phyloP scores from a whole-genome alignment of 2,113 vertebrate genomes.

The Mesoclemmys tuberculata region DNA sequence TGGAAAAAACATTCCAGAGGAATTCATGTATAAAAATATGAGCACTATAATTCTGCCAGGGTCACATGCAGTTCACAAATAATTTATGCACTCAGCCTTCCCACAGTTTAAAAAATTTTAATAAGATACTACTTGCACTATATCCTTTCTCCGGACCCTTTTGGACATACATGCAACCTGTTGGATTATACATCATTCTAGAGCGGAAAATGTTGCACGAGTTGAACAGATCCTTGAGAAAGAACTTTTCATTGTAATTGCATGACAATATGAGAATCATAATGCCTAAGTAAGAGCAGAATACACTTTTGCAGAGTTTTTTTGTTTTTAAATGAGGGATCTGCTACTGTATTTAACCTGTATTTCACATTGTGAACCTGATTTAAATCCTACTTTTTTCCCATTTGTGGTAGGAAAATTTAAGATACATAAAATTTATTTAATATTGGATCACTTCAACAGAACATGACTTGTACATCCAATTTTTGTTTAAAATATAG shows the following conservation, averaged over 20 bases:
- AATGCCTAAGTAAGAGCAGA: neutral
- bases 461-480: neutral
- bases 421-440: neutral
- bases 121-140: neutral
- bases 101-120: neutral
- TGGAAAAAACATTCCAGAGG: neutral
- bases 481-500: neutral
- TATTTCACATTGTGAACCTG: neutral
- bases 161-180: neutral
- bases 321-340: neutral
- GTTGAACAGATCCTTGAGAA: neutral
- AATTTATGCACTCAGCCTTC: neutral
- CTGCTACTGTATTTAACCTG: neutral
- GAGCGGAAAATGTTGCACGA: neutral
- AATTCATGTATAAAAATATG: neutral
- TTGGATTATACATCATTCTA: neutral
- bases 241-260: neutral
- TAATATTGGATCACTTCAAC: neutral
- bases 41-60: neutral
- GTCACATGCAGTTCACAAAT: neutral
- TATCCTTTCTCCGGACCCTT: neutral
- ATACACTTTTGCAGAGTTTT: neutral
- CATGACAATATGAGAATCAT: neutral
- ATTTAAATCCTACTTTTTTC: neutral
- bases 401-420: neutral